A percentile compares a stretch with the other conserved stretches of the same genome.
phyloP scores from a whole-genome alignment of 2,797 vertebrate species.

The Gorsachius magnificus region DNA sequence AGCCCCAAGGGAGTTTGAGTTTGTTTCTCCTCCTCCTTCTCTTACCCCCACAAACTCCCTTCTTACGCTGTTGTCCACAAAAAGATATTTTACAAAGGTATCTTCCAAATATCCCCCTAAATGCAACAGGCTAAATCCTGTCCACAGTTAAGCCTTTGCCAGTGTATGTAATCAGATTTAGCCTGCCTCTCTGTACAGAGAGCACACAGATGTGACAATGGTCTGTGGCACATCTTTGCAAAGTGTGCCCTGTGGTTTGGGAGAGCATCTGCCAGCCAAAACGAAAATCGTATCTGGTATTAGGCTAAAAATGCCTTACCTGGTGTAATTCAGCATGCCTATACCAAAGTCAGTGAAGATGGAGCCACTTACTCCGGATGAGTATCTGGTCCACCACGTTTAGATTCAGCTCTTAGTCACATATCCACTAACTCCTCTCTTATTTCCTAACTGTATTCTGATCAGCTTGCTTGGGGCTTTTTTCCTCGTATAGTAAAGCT shows the following conservation, averaged over 20 bases:
- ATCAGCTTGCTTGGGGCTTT: conserved; percentile 46
- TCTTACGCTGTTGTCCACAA: not conserved
- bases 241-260: conserved; percentile 24
- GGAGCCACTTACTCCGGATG: not conserved
- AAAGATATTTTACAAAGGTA: not conserved
- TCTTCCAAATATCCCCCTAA: conserved; percentile 37
- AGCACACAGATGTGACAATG: conserved; percentile 18
- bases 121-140: not conserved
- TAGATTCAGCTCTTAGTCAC: not conserved
- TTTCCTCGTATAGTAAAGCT: conserved; percentile 31
- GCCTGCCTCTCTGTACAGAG: not conserved
- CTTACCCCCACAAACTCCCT: not conserved
- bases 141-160: not conserved
- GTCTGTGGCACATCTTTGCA: not conserved
- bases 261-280: conserved; percentile 29
- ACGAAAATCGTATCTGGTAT: conserved; percentile 27
- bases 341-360: not conserved
- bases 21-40: not conserved
- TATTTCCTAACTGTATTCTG: conserved; percentile 55
- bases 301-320: conserved; percentile 17
- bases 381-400: not conserved
- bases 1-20: not conserved
- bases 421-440: conserved; percentile 39
- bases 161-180: not conserved
- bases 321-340: not conserved